Base-by-base conservation (phyloP, 2,797 vertebrate species). In the Poeciliopsis gracilis region DNA sequence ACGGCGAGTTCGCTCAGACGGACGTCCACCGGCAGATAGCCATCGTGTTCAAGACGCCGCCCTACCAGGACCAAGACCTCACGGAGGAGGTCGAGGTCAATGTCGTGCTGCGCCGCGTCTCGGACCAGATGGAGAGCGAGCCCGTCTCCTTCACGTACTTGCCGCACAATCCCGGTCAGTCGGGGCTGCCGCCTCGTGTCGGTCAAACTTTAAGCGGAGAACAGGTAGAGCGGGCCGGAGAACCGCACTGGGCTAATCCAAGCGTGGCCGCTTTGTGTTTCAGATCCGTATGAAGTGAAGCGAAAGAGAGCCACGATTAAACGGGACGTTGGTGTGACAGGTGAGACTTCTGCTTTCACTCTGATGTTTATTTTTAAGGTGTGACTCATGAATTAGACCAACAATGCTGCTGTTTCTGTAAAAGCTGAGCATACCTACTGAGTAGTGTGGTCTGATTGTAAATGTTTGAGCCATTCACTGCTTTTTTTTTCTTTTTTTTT, bases 21-120 rank as follows among this genome's bases (percentile, higher is more conserved):
- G 98, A 99, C 0, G 97, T 99, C 36, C 98, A 99, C 88, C 95
- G 97, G 23, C 98, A 99, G 95, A 97, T 98, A 0, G 97, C 97
- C 85, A 97, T 99, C 0, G 97, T 99, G 61, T 97, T 99, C 84
- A 97, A 97, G 91, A 97, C 97, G 0, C 97, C 97, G 0, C 97
- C 97, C 0, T 98, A 97, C 69, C 95, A 95, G 87, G 97, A 98
- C 87, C 96, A 97, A 88, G 94, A 97, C 85, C 92, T 98, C 66
- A 63, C 23, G 0, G 96, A 96, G 59, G 97, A 97, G 0, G 94
- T 97, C 1, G 95, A 96, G 0, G 97, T 98, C 49, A 94, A 86
- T 0, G 94, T 98, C 0, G 88, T 88, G 78, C 94, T 98, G 43
- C 96, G 97, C 4, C 95, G 97, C 3, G 94, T 97, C 61, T 98